phyloP scores from a whole-genome alignment of 2,113 vertebrate genomes.

The Paramormyrops kingsleyae region DNA sequence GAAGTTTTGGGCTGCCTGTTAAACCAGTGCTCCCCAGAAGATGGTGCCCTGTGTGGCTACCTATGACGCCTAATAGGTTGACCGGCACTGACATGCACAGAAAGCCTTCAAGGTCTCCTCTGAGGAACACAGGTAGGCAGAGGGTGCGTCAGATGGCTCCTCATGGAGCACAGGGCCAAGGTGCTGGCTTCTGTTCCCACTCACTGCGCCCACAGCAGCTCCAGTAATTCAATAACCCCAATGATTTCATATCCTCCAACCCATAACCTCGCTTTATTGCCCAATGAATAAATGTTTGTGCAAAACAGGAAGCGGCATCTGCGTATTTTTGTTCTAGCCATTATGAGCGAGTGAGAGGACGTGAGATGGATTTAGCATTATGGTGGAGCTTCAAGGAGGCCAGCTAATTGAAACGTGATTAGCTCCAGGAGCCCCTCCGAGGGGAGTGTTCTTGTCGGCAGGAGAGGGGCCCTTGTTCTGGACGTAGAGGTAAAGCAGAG shows the following conservation, averaged over 20 bases:
- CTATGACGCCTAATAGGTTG: not conserved
- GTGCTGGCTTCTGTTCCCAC: not conserved
- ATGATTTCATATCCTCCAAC: not conserved
- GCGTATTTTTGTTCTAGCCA: not conserved
- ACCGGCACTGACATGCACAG: not conserved
- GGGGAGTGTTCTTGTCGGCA: not conserved
- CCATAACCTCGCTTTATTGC: not conserved
- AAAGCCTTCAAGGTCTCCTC: not conserved
- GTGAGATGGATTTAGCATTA: not conserved
- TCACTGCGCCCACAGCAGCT: not conserved
- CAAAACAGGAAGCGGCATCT: not conserved
- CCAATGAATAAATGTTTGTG: conserved; percentile 6
- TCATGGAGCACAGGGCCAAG: not conserved
- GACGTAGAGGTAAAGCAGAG: not conserved
- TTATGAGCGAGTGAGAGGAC: not conserved
- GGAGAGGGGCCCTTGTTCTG: not conserved
- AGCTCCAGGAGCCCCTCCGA: not conserved
- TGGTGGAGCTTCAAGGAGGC: not conserved
- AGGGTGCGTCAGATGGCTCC: not conserved
- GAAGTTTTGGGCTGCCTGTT: not conserved
- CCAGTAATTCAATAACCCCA: not conserved
- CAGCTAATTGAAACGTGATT: not conserved
- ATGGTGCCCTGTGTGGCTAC: not conserved
- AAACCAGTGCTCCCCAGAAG: not conserved
- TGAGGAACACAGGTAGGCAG: not conserved